A percentile compares a stretch with the other conserved stretches of the same genome.
phyloP scores from a whole-genome alignment of 2,888 invertebrate species.

The Phaedon cochleariae region DNA sequence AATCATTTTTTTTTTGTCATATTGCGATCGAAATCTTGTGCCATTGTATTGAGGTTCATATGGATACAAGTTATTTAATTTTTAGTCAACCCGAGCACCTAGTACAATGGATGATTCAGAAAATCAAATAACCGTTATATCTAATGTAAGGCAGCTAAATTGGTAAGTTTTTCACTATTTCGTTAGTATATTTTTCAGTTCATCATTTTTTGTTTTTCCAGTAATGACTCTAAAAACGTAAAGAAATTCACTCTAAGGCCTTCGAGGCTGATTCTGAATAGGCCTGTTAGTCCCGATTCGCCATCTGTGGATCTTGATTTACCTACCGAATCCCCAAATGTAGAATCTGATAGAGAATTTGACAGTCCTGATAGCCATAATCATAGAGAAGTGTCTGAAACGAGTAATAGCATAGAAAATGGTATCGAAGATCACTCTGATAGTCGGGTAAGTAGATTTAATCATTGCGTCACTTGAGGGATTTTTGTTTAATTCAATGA shows the following conservation, averaged over 20 bases:
- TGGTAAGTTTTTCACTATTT: constrained; percentile 23
- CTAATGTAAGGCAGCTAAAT: background rate
- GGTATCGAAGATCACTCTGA: background rate
- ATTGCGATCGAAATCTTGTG: background rate
- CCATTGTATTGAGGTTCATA: background rate
- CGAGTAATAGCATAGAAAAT: background rate
- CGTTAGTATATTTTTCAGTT: background rate
- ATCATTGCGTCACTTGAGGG: background rate
- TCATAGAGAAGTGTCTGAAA: background rate
- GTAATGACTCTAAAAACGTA: constrained; percentile 34
- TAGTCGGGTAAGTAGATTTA: constrained; percentile 5
- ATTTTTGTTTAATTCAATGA: constrained; percentile 7
- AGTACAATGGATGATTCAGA: constrained; percentile 22
- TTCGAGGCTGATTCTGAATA: constrained; percentile 22
- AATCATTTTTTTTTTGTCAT: background rate
- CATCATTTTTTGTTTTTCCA: constrained; percentile 19
- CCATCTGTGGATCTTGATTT: constrained; percentile 29
- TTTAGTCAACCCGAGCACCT: constrained; percentile 17
- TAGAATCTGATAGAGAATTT: background rate
- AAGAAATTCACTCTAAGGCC: constrained; percentile 38
- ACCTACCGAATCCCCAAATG: background rate
- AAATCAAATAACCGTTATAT: background rate
- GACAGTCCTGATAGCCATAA: constrained; percentile 13
- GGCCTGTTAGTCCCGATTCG: constrained; percentile 40
- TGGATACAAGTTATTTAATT: constrained; percentile 7